These are phyloP conservation scores for Lottia scabra DNA, from an alignment of 2,888 invertebrate genomes.

Conservation along the genomic window DNA sequence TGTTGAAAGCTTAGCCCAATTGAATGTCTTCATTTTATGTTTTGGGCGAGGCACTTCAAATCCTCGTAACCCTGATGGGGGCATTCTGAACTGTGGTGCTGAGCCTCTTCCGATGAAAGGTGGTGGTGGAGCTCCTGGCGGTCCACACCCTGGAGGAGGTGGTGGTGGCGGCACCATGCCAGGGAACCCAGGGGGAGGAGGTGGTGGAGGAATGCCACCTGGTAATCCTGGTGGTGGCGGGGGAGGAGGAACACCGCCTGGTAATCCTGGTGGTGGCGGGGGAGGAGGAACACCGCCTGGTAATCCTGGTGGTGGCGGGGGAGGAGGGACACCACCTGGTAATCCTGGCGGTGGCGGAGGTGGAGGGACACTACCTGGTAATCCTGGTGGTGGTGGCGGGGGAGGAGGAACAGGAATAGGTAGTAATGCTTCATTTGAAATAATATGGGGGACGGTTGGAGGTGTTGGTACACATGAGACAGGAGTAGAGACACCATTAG, in stretches of 20 bases:
- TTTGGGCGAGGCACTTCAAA: conserved; percentile 86
- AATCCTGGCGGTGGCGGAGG: conserved; percentile 33
- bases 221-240: conserved; percentile 32
- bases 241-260: conserved; percentile 27
- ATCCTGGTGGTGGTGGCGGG: conserved; percentile 59
- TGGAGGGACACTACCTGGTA: conserved; percentile 26
- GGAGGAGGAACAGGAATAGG: conserved; percentile 38
- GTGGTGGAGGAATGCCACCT: conserved; percentile 54
- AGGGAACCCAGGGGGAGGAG: conserved; percentile 30
- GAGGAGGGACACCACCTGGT: conserved; percentile 56
- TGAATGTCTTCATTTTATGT: conserved; percentile 96
- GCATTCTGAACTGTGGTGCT: conserved; percentile 40
- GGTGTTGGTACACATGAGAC: conserved; percentile 52
- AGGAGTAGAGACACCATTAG: conserved; percentile 54
- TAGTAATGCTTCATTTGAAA: conserved; percentile 24
- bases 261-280: conserved; percentile 27
- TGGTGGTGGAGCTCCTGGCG: conserved; percentile 50
- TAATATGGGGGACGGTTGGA: conserved; percentile 20
- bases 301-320: conserved; percentile 65
- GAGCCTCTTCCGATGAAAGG: conserved; percentile 53
- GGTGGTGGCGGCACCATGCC: conserved; percentile 42
- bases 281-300: conserved; percentile 57
- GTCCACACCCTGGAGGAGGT: conserved; percentile 43
- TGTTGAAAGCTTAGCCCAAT: conserved; percentile 94
- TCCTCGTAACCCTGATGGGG: conserved; percentile 23